Percentiles rank a stretch among this genome's conserved stretches.
These are phyloP conservation scores for Kryptopterus vitreolus DNA, from an alignment of 2,797 vertebrate genomes.

Conservation along the genomic window DNA sequence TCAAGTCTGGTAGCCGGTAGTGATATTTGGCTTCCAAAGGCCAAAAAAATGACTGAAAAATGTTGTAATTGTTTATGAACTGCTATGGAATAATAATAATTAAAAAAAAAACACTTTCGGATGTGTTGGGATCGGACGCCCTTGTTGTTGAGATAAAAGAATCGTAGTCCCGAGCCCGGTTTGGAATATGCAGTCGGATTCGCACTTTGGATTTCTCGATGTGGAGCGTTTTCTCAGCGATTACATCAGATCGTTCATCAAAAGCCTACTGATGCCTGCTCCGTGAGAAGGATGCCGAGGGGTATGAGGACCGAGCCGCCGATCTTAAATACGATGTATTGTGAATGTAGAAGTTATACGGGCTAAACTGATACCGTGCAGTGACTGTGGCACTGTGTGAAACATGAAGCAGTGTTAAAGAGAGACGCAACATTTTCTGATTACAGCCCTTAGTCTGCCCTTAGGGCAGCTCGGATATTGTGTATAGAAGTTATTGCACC, in stretches of 20 bases:
- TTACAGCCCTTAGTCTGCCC: not conserved
- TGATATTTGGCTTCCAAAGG: too few relatives aligned
- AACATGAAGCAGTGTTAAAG: constrained; percentile 7
- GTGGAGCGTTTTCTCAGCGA: not conserved
- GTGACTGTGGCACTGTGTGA: not conserved
- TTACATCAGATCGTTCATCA: constrained; percentile 13
- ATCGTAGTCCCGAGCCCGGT: too few relatives aligned
- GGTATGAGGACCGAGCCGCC: not conserved
- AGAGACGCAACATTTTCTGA: not conserved
- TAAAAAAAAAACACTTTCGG: not conserved
- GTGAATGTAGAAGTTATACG: not conserved
- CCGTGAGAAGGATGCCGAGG: not conserved
- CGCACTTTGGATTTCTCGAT: too few relatives aligned
- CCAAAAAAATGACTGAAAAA: not conserved
- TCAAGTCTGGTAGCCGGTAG: too few relatives aligned
- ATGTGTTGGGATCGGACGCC: not conserved
- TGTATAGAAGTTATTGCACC: not conserved
- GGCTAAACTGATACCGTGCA: not conserved
- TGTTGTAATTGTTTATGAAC: not conserved
- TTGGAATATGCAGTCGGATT: not conserved
- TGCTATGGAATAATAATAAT: not conserved
- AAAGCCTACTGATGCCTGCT: not conserved
- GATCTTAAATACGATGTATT: not conserved
- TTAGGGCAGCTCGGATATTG: not conserved
- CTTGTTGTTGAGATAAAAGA: too few relatives aligned